Evolutionary conservation across 2,888 invertebrate genomes (phyloP), one percentile per base, ranked within the genome.

Genomic region (Rhorus exstirpatorius): DNA sequence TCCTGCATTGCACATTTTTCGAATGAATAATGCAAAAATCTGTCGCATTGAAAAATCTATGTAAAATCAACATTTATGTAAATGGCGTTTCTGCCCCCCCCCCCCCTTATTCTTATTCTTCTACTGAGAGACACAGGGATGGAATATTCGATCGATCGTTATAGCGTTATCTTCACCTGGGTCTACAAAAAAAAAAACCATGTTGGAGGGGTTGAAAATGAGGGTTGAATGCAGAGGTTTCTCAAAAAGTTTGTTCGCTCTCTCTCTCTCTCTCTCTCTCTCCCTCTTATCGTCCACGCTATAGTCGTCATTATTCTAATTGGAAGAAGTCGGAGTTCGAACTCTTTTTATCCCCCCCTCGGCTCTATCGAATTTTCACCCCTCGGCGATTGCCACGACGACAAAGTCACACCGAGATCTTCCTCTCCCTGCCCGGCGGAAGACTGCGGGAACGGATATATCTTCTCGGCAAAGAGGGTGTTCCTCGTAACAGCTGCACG

Each of bases 251-350:
- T 77, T 17, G 31, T 70, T 70, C 38, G 49, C 24, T 31, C 21
- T 41, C 74, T 63, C 79, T 51, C 17, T 44, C 35, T 63, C 49
- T 53, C n/a, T 26, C 24, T 31, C 21, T 41, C 74, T 63, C 79
- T 51, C 17, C 53, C 35, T 63, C 49, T 53, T 61, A 58, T 77
- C 72, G 67, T 72, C n/a, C n/a, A n/a, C 76, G 31, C 63, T 53
- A 65, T 77, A 74, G 79, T 79, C 81, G 83, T 84, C 75, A 85
- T 81, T 83, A 83, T 84, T 85, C 74, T 84, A 81, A 81, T 76
- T 84, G 84, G 74, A 79, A 77, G 49, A 46, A 51, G 49, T 67
- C 21, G 65, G 24, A 74, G 67, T 67, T 72, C n/a, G 46, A 71
- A 71, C n/a, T 49, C 35, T 79, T 63, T n/a, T n/a, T n/a, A n/a